Conservation (phyloP, 2,797 vertebrate species). For the Thamnophis elegans region DNA sequence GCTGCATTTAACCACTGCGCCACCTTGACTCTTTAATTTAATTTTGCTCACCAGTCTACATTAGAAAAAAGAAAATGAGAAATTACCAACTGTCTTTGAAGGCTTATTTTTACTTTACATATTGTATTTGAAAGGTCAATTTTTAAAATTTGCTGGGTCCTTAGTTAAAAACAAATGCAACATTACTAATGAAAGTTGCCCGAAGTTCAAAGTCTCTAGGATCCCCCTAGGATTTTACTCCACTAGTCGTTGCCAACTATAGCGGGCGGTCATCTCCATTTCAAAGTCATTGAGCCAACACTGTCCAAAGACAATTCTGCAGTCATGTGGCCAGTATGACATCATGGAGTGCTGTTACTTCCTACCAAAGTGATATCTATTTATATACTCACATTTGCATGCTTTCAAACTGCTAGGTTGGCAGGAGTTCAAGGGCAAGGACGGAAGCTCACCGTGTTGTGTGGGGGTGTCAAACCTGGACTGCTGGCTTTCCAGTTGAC, state of each 20-base stretch:
- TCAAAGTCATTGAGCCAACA: background rate
- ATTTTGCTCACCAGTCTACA: background rate
- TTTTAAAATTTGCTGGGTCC: constrained; percentile 48
- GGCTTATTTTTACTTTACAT: constrained; percentile 16
- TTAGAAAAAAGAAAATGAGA: constrained; percentile 42
- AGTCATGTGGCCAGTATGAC: background rate
- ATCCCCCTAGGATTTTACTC: background rate
- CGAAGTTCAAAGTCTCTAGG: too few species aligned
- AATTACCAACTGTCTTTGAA: constrained; percentile 47
- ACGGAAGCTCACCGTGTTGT: background rate
- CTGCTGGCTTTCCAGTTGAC: background rate
- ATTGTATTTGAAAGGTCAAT: constrained; percentile 54
- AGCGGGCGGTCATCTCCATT: background rate
- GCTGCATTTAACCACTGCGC: too few species aligned
- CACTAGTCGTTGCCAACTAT: background rate
- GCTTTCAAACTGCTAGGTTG: background rate
- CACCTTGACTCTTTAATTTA: too few species aligned
- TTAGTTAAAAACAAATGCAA: constrained; percentile 55
- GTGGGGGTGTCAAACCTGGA: background rate
- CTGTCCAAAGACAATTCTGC: background rate
- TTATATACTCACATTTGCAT: background rate
- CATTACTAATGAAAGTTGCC: constrained; percentile 46
- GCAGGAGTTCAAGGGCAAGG: background rate
- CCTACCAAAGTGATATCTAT: background rate
- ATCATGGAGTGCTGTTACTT: background rate